Conservation (phyloP, 2,113 vertebrate species). For the Panthera tigris region DNA sequence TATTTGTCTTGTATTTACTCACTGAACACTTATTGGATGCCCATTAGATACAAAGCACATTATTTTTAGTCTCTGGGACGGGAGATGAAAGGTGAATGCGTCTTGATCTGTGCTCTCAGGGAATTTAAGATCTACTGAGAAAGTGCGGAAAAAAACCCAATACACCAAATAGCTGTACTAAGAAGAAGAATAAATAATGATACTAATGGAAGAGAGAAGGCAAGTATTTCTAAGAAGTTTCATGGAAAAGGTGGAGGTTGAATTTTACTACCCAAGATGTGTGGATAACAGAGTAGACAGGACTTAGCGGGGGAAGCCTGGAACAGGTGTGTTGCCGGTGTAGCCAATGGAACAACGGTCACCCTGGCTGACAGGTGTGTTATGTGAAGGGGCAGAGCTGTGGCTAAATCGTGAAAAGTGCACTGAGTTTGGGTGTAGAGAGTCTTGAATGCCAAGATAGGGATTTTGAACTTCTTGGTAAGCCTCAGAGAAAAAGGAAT, state of each 20-base stretch:
- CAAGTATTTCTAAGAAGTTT: neutral
- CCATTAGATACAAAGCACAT: neutral
- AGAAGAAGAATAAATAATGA: neutral
- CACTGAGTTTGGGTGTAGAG: neutral
- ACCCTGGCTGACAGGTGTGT: neutral
- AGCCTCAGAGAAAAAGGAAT: neutral
- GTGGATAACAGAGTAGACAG: neutral
- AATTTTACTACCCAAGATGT: neutral
- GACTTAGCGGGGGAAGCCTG: neutral
- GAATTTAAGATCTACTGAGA: neutral
- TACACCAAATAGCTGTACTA: neutral
- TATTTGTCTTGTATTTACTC: neutral
- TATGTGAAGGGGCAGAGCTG: neutral
- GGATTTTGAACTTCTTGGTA: neutral
- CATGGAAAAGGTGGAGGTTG: neutral
- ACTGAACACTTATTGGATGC: neutral
- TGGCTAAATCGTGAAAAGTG: neutral
- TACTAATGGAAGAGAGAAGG: neutral
- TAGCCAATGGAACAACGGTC: no score
- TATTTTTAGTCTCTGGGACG: neutral
- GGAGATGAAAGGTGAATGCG: neutral
- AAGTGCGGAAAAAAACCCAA: neutral
- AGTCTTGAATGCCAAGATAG: neutral
- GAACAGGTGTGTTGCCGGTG: neutral
- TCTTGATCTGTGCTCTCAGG: neutral